Conservation (phyloP, 1,140 invertebrate species). For the Heterodera carotae region DNA sequence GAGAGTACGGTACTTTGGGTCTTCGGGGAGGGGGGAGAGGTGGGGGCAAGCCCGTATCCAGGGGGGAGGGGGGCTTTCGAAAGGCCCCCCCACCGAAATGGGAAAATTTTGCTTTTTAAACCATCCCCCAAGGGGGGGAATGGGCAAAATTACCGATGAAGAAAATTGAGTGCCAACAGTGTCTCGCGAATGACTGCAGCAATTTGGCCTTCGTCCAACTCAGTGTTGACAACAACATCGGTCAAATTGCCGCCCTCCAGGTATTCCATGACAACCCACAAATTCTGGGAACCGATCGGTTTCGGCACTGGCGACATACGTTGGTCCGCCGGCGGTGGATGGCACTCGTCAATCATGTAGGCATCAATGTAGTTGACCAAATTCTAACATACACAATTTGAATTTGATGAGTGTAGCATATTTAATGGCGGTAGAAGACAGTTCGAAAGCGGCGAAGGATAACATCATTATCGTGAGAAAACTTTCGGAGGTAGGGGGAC, state of each 20-base stretch:
- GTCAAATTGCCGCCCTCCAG: slow-evolving; percentile 70
- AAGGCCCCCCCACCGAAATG: too few relatives aligned
- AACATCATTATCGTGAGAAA: too few relatives aligned
- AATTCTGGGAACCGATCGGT: slow-evolving; percentile 53
- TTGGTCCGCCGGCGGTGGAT: neutral
- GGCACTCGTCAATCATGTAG: slow-evolving; percentile 61
- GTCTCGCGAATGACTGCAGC: slow-evolving; percentile 47
- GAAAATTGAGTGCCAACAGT: slow-evolving; percentile 29
- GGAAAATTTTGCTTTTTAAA: too few relatives aligned
- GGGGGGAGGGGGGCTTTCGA: too few relatives aligned
- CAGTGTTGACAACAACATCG: slow-evolving; percentile 70
- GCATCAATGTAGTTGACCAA: slow-evolving; percentile 69
- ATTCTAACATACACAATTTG: slow-evolving; percentile 55
- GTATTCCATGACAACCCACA: slow-evolving; percentile 72
- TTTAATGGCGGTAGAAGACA: too few relatives aligned
- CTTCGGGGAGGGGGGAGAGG: too few relatives aligned
- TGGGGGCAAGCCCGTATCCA: too few relatives aligned
- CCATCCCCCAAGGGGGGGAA: too few relatives aligned
- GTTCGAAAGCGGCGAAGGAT: too few relatives aligned
- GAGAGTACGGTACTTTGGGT: too few relatives aligned
- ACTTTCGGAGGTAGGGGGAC: too few relatives aligned
- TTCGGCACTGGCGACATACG: neutral
- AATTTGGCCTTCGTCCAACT: slow-evolving; percentile 68
- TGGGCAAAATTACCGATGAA: slow-evolving; percentile 21
- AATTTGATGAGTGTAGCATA: too few relatives aligned